Conservation (phyloP, 2,888 invertebrate genomes). For the Phragmatobia fuliginosa region DNA sequence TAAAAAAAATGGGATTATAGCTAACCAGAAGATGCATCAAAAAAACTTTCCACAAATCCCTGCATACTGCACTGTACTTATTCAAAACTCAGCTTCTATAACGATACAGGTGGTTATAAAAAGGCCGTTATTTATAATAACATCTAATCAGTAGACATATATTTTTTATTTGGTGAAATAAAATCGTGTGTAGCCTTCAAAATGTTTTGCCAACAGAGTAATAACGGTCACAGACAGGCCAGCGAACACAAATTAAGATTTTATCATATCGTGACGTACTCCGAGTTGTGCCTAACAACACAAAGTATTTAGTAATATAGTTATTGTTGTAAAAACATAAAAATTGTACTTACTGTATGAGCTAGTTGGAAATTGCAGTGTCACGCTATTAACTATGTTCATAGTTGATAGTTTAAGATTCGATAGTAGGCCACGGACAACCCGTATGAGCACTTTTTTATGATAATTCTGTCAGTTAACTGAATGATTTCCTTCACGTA, state of each 20-base stretch:
- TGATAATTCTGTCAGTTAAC: background rate
- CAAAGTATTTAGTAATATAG: conserved; percentile 50
- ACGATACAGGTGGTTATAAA: background rate
- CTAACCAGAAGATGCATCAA: background rate
- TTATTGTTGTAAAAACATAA: conserved; percentile 33
- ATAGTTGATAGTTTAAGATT: background rate
- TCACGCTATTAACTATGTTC: background rate
- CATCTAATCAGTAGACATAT: conserved; percentile 1
- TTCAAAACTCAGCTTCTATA: background rate
- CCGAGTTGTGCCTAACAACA: conserved; percentile 52
- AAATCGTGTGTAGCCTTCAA: conserved; percentile 44
- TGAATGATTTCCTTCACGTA: background rate
- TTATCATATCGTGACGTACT: conserved; percentile 64
- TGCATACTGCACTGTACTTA: background rate
- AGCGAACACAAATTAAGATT: conserved; percentile 77
- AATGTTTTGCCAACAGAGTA: conserved; percentile 50
- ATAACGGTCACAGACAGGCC: conserved; percentile 60
- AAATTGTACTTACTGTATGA: background rate
- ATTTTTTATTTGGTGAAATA: conserved; percentile 24
- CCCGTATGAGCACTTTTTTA: background rate
- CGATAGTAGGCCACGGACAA: background rate
- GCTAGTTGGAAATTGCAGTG: background rate
- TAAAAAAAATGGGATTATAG: too few relatives aligned
- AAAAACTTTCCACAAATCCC: background rate
- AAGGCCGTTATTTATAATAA: background rate